Base-by-base conservation (phyloP, 2,888 invertebrate species). In the Temnothorax unifasciatus region DNA sequence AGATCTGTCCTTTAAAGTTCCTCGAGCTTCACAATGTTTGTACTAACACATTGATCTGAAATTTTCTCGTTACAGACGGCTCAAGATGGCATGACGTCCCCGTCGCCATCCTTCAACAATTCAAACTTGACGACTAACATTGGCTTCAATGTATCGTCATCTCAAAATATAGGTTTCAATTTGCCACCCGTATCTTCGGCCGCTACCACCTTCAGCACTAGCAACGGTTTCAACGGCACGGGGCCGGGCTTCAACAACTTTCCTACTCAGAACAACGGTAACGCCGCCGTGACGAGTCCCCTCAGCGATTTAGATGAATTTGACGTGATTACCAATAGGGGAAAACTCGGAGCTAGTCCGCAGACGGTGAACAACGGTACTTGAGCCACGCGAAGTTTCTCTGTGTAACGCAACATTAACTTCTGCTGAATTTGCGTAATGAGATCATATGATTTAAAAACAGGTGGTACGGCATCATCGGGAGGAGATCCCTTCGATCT, bases 251-350 rank as follows among this genome's bases (percentile, higher is more conserved):
- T 93, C 85, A 93, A 93, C 75, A 91, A 93, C 87, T 93, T 92
- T 79, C 44, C 93, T 69, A 66, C 88, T 15, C 92, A 92, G 61
- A 93, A 91, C 89, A 93, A 92, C 73, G 90, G 90, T 88, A 92
- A 89, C 85, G 85, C 91, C 44, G 87, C 87, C 18, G 85, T 68
- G 63, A 93, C 73, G 38, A 94, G 93, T 90, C 96, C 97, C 4
- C 95, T 96, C 2, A 96, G 97, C 8, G 98, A 98, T 94, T 96
- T 98, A 94, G 98, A 98, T 95, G 98, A 98, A 94, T 98, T 98
- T 95, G 98, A 98, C 95, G 96, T 97, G 87, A 97, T 98, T 89
- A 97, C 97, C 85, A 98, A 98, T 95, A 96, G 98, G 85, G 97
- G 96, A 93, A 96, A 95, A 92, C 88, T 93, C 57, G 93, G 92